Percentiles rank a stretch among this genome's conserved stretches.
These are phyloP conservation scores for Sebastes kiyomatsui DNA, from an alignment of 2,797 vertebrate species.

Conservation along the genomic window DNA sequence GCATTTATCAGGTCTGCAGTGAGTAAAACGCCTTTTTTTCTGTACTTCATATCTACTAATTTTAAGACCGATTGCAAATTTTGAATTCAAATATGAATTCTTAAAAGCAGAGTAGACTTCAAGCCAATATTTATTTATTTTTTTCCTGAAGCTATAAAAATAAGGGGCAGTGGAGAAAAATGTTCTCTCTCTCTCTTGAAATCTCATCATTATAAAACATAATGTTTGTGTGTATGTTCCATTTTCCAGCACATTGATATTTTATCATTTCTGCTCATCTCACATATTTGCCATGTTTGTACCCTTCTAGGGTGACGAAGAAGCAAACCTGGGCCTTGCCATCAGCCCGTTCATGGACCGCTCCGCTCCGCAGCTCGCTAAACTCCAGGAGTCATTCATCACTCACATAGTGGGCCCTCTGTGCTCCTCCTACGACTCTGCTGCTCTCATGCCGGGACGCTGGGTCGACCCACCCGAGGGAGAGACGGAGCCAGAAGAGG, in stretches of 20 bases:
- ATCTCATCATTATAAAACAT: neutral
- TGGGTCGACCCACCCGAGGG: constrained; percentile 87
- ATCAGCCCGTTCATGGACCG: constrained; percentile 99
- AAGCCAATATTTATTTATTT: neutral
- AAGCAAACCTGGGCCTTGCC: constrained; percentile 93
- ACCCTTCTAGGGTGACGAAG: constrained; percentile 92
- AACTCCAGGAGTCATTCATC: constrained; percentile 98
- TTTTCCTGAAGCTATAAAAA: neutral
- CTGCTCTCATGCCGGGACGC: constrained; percentile 94
- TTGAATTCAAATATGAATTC: neutral
- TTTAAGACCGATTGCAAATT: neutral
- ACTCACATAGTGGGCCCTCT: constrained; percentile 98
- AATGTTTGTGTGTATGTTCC: neutral
- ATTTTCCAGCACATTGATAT: neutral
- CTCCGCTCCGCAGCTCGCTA: constrained; percentile 94
- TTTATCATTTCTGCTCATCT: neutral
- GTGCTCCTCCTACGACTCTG: constrained; percentile 93
- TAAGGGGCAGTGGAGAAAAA: neutral
- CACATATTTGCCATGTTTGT: neutral
- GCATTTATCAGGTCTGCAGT: neutral
- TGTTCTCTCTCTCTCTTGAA: neutral
- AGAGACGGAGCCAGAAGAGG: constrained; percentile 69
- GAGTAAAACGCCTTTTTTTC: neutral
- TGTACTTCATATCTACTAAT: neutral
- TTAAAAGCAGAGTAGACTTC: neutral